Conservation (phyloP, 2,888 invertebrate genomes). For the Habroteleia sp. region DNA sequence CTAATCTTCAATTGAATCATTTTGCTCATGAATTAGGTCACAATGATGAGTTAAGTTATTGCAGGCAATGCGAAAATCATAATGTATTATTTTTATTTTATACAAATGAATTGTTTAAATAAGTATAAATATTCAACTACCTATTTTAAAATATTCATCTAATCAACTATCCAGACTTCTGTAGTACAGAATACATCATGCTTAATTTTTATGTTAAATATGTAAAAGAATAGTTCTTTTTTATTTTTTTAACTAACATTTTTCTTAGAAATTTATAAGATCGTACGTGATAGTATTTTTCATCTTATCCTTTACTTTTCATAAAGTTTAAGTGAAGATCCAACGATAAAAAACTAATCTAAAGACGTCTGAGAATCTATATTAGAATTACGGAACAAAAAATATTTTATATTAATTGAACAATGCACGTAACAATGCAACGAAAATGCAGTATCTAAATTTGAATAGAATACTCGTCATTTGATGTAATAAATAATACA, state of each 20-base stretch:
- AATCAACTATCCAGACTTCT: too few relatives aligned
- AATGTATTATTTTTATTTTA: too few relatives aligned
- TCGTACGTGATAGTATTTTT: slow-evolving; percentile 41
- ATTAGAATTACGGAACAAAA: slow-evolving; percentile 35
- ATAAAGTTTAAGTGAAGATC: slow-evolving; percentile 44
- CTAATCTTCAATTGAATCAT: too few relatives aligned
- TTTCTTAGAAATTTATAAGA: slow-evolving; percentile 36
- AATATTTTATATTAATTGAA: too few relatives aligned
- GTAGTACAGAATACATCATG: slow-evolving; percentile 27
- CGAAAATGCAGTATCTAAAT: background rate
- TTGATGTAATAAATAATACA: slow-evolving; percentile 11
- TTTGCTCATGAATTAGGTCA: too few relatives aligned
- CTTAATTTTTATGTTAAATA: slow-evolving; percentile 36
- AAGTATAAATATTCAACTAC: too few relatives aligned
- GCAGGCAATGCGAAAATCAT: too few relatives aligned
- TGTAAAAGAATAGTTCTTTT: slow-evolving; percentile 17
- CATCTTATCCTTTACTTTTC: slow-evolving; percentile 40
- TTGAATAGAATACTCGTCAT: background rate
- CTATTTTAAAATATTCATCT: slow-evolving; percentile 9
- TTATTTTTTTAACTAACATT: slow-evolving; percentile 36
- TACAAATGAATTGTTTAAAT: too few relatives aligned
- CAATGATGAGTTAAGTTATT: too few relatives aligned
- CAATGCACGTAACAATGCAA: too few relatives aligned
- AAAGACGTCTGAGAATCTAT: slow-evolving; percentile 13
- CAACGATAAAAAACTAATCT: slow-evolving; percentile 50